These are phyloP conservation scores for Gibbula magus DNA, from an alignment of 2,888 invertebrate genomes.

Conservation along the genomic window DNA sequence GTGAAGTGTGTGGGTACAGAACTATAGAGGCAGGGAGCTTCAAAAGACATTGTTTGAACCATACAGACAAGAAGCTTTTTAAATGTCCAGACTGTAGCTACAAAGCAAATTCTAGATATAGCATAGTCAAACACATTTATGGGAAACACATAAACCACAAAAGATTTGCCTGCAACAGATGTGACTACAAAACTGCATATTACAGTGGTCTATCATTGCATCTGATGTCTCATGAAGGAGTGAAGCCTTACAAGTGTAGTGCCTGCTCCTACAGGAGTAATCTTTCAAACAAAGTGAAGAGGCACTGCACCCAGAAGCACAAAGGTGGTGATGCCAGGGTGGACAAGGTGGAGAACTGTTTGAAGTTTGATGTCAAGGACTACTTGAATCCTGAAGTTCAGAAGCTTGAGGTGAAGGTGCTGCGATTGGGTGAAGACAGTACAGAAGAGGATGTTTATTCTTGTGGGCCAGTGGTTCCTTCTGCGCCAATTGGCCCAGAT, in stretches of 20 bases:
- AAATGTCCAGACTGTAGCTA: conserved; percentile 15
- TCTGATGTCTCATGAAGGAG: conserved; percentile 15
- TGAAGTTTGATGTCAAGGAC: conserved; percentile 6
- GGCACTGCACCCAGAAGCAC: conserved; percentile 10
- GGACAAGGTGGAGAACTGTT: neutral
- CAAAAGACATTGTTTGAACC: neutral
- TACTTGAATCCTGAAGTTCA: neutral
- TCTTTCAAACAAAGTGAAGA: conserved; percentile 7
- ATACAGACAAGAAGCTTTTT: conserved; percentile 2
- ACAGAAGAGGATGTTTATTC: neutral
- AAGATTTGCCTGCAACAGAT: neutral
- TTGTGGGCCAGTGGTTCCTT: neutral
- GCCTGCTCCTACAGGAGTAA: neutral
- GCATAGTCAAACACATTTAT: neutral
- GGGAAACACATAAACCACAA: conserved; percentile 6
- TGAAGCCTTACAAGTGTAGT: conserved; percentile 13
- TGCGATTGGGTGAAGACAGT: neutral
- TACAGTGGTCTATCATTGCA: conserved; percentile 1
- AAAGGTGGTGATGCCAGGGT: neutral
- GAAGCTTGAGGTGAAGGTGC: neutral
- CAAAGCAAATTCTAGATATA: neutral
- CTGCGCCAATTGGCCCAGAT: neutral
- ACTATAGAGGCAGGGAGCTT: conserved; percentile 19
- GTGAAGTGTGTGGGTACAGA: conserved; percentile 18
- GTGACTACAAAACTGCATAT: conserved; percentile 1